These are phyloP conservation scores for Danio kyathit DNA, from an alignment of 2,797 vertebrate genomes.

Conservation along the genomic window DNA sequence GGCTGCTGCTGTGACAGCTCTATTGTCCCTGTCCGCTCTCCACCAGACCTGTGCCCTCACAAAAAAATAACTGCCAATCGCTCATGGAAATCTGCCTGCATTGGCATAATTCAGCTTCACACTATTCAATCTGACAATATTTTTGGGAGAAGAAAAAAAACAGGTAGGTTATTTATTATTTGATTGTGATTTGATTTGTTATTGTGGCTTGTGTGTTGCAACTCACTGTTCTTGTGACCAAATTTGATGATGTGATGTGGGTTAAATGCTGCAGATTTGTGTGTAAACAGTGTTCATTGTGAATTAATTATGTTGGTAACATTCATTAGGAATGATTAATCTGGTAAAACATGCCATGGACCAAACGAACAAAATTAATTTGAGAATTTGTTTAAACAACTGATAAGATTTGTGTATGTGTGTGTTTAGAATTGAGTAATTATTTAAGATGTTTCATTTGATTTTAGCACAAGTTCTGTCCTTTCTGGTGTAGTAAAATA, in stretches of 20 bases:
- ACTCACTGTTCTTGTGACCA: not conserved
- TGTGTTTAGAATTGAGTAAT: no score
- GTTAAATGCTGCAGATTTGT: not conserved
- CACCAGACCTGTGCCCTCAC: slow-evolving; percentile 74
- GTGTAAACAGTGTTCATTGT: not conserved
- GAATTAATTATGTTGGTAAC: not conserved
- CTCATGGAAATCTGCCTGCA: slow-evolving; percentile 60
- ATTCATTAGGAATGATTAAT: not conserved
- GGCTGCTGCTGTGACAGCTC: slow-evolving; percentile 71
- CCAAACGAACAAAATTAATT: not conserved
- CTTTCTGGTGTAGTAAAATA: no score
- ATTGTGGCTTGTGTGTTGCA: not conserved
- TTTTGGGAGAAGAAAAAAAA: slow-evolving; percentile 67
- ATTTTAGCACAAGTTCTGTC: not conserved
- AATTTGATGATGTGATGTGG: not conserved
- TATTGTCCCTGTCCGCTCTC: slow-evolving; percentile 75
- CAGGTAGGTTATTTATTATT: slow-evolving; percentile 72
- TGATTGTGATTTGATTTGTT: slow-evolving; percentile 23
- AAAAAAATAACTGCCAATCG: slow-evolving; percentile 78
- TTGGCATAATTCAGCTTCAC: slow-evolving; percentile 73
- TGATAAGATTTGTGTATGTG: not conserved
- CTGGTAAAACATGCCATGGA: not conserved
- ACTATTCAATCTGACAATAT: slow-evolving; percentile 71
- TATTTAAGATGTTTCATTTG: no score
- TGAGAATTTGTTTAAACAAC: not conserved